phyloP scores from a whole-genome alignment of 2,888 invertebrate genomes.

The Shargacucullia verbasci region DNA sequence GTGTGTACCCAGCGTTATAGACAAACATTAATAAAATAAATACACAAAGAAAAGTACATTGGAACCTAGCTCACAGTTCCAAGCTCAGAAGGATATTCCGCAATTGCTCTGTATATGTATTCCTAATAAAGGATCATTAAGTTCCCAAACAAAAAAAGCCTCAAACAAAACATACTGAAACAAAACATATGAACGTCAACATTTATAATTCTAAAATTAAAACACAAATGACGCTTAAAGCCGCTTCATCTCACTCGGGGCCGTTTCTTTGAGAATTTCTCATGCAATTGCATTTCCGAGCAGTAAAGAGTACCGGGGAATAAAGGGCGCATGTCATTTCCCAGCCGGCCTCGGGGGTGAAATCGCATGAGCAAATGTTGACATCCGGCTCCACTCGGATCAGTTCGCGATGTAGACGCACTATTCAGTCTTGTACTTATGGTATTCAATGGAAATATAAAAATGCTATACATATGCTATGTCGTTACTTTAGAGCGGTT shows the following conservation, averaged over 20 bases:
- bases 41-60: too few species aligned
- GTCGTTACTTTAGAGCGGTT: too few species aligned
- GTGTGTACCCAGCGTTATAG: too few species aligned
- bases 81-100: too few species aligned
- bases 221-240: slow-evolving; percentile 38
- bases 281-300: slow-evolving; percentile 72
- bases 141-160: too few species aligned
- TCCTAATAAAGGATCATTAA: too few species aligned
- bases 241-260: slow-evolving; percentile 40
- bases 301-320: slow-evolving; percentile 65
- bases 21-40: too few species aligned
- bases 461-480: slow-evolving; percentile 25
- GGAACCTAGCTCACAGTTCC: too few species aligned
- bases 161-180: too few species aligned
- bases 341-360: slow-evolving; percentile 70
- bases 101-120: too few species aligned
- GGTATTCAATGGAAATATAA: slow-evolving; percentile 26
- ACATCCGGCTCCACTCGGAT: slow-evolving; percentile 75
- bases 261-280: slow-evolving; percentile 68
- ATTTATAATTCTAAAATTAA: slow-evolving; percentile 38
- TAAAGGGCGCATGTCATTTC: slow-evolving; percentile 80
- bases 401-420: slow-evolving; percentile 56
- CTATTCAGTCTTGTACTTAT: slow-evolving; percentile 53
- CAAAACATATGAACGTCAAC: neutral
- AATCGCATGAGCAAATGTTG: slow-evolving; percentile 83